Percentiles rank a stretch among this genome's conserved stretches.
These are phyloP conservation scores for Falco punctatus DNA, from an alignment of 2,113 vertebrate species.

Conservation along the genomic window DNA sequence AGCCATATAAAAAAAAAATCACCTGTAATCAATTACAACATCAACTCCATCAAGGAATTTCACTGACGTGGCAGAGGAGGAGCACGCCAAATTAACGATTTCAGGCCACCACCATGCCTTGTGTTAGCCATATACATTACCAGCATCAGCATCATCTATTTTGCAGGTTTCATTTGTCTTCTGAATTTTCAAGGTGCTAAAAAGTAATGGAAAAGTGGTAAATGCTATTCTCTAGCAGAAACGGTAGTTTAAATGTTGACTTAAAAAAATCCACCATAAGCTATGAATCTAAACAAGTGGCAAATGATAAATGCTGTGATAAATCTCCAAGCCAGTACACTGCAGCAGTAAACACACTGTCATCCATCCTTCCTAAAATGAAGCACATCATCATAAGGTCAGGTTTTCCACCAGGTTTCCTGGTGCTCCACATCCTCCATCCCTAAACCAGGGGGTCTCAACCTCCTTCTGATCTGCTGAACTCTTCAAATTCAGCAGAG, in stretches of 20 bases:
- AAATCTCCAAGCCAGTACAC: background rate
- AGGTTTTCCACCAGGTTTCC: background rate
- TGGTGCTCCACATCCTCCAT: fast-evolving
- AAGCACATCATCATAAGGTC: background rate
- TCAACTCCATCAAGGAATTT: background rate
- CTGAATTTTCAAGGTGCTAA: background rate
- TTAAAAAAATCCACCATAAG: background rate
- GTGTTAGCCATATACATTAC: fast-evolving
- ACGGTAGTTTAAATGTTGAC: background rate
- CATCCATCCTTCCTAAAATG: background rate
- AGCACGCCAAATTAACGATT: background rate
- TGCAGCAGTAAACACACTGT: background rate
- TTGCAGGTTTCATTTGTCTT: background rate
- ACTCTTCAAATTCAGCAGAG: background rate
- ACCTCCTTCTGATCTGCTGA: background rate
- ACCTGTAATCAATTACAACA: background rate
- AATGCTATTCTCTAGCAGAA: background rate
- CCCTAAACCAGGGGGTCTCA: background rate
- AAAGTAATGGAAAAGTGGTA: fast-evolving
- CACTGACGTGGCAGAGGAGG: background rate
- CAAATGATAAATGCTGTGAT: fast-evolving
- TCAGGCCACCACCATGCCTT: fast-evolving
- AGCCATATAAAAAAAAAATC: background rate
- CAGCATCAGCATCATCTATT: background rate
- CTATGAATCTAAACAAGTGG: background rate